These are phyloP conservation scores for Drosophila pruinosa DNA, from an alignment of 1,140 invertebrate genomes.

Conservation along the genomic window DNA sequence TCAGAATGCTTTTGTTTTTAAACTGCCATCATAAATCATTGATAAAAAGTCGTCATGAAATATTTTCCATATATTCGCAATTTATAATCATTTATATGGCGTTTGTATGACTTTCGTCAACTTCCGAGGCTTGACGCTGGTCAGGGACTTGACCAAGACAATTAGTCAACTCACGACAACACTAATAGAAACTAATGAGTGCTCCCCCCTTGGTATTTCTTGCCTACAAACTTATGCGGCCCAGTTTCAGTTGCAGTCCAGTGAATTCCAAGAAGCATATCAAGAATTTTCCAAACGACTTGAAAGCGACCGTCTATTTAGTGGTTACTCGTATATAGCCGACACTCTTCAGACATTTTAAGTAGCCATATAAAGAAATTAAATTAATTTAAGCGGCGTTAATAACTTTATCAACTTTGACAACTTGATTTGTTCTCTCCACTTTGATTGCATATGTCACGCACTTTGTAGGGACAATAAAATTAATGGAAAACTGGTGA, in stretches of 20 bases:
- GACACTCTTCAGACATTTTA: constrained; percentile 31
- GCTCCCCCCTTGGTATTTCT: neutral
- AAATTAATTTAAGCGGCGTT: constrained; percentile 58
- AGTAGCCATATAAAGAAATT: constrained; percentile 53
- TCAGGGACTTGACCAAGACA: constrained; percentile 49
- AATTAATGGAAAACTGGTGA: neutral
- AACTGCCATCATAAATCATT: constrained; percentile 55
- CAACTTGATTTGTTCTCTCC: constrained; percentile 48
- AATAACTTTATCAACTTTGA: constrained; percentile 68
- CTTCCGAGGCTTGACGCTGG: constrained; percentile 32
- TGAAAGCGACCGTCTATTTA: constrained; percentile 37
- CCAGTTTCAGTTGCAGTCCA: constrained; percentile 2
- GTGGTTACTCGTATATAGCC: neutral
- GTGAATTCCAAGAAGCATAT: constrained; percentile 53
- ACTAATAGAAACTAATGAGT: constrained; percentile 66
- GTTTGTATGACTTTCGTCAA: constrained; percentile 28
- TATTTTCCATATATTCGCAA: constrained; percentile 42
- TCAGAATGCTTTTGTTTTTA: constrained; percentile 38
- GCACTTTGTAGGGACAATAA: neutral
- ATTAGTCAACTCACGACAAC: constrained; percentile 56
- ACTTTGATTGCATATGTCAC: constrained; percentile 37
- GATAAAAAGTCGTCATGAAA: constrained; percentile 54
- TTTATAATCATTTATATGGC: constrained; percentile 54
- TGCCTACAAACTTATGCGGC: neutral
- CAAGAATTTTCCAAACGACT: neutral